phyloP scores from a whole-genome alignment of 23 tunicate species.

The Halocynthia roretzi region DNA sequence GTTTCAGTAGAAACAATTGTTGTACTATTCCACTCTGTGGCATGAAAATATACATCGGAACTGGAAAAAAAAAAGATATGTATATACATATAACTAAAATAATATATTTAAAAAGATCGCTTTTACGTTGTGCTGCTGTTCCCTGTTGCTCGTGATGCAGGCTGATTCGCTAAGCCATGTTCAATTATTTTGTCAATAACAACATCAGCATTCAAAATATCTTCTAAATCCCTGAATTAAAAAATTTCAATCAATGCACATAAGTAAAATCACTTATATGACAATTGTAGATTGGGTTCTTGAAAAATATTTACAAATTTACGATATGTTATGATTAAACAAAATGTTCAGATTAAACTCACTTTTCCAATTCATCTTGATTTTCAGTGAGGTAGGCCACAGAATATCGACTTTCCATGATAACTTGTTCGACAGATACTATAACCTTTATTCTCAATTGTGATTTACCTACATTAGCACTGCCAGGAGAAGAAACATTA shows the following conservation, averaged over 20 bases:
- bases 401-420: background rate
- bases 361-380: background rate
- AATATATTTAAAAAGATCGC: background rate
- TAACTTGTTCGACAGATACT: background rate
- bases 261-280: too few species aligned
- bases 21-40: slow-evolving; percentile 22
- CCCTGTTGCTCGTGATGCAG: slow-evolving; percentile 5
- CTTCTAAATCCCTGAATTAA: slow-evolving; percentile 41
- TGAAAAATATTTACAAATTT: background rate
- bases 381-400: background rate
- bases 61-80: slow-evolving; percentile 7
- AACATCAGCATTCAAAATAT: slow-evolving; percentile 32
- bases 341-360: background rate
- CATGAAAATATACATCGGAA: slow-evolving; percentile 45
- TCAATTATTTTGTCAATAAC: slow-evolving; percentile 32
- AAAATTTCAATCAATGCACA: background rate
- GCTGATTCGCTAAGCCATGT: slow-evolving; percentile 1
- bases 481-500: background rate
- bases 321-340: background rate
- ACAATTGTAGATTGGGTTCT: too few species aligned
- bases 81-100: background rate
- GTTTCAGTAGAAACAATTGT: slow-evolving; percentile 31
- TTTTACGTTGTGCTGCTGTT: background rate
- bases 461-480: background rate
- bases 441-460: background rate